Percentiles rank a stretch among this genome's conserved stretches.
Evolutionary conservation across 2,888 invertebrate species (phyloP).

Genomic region (Melanargia galathea): DNA sequence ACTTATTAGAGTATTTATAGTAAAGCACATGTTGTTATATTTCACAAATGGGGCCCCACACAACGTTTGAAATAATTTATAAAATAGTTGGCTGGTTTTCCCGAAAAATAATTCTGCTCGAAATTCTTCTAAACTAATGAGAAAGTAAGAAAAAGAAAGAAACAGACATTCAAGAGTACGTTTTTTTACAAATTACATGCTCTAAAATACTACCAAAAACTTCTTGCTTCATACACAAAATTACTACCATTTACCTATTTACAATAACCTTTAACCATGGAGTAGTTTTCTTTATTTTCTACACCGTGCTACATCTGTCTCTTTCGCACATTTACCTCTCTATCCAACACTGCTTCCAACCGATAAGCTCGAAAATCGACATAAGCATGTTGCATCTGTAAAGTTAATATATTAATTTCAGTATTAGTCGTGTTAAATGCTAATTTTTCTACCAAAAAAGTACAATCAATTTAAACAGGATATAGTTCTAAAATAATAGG

Average conservation of each 20-base stretch:
- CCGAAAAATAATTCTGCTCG: too few relatives aligned
- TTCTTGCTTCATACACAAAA: neutral
- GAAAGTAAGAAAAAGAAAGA: neutral
- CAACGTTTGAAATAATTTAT: too few relatives aligned
- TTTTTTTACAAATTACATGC: too few relatives aligned
- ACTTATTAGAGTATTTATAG: too few relatives aligned
- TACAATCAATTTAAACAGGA: neutral
- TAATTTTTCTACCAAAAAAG: slow-evolving; percentile 30
- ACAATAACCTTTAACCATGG: slow-evolving; percentile 7
- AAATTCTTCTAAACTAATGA: too few relatives aligned
- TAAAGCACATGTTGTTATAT: too few relatives aligned
- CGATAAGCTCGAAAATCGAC: slow-evolving; percentile 82
- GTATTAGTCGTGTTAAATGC: slow-evolving; percentile 54
- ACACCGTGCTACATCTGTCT: slow-evolving; percentile 58
- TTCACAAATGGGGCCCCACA: too few relatives aligned
- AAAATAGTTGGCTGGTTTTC: too few relatives aligned
- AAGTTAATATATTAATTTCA: slow-evolving; percentile 62
- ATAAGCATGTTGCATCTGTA: slow-evolving; percentile 83
- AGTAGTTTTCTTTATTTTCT: slow-evolving; percentile 9
- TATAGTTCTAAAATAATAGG: too few relatives aligned
- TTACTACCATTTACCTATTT: slow-evolving; percentile 6
- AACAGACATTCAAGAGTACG: neutral
- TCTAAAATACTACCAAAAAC: too few relatives aligned
- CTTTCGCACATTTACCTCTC: slow-evolving; percentile 83
- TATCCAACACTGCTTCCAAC: slow-evolving; percentile 83